Percentiles rank a stretch among this genome's conserved stretches.
Evolutionary conservation across 2,888 invertebrate genomes (phyloP).

Genomic region (Cybosia mesomella): DNA sequence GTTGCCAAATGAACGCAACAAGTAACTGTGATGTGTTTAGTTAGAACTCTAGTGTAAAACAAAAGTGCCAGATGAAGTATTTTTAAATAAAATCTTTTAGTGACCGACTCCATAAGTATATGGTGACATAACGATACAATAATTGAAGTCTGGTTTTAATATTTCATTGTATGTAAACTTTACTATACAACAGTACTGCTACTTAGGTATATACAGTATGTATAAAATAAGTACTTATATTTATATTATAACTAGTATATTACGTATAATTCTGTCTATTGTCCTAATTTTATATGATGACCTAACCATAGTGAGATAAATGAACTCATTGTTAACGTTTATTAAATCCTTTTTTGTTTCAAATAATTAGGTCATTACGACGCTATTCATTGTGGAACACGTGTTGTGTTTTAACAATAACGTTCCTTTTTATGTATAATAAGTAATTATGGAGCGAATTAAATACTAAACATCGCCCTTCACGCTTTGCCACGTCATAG

Average conservation of each 20-base stretch:
- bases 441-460: conserved; percentile 25
- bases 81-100: conserved; percentile 40
- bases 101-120: conserved; percentile 23
- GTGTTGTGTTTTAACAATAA: conserved; percentile 11
- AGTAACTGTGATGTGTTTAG: conserved; percentile 71
- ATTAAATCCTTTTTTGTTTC: conserved; percentile 27
- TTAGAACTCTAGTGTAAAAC: conserved; percentile 67
- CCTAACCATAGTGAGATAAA: conserved; percentile 26
- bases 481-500: conserved; percentile 26
- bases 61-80: conserved; percentile 78
- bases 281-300: conserved; percentile 20
- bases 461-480: conserved; percentile 36
- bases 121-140: conserved; percentile 6
- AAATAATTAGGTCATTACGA: conserved; percentile 21
- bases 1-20: conserved; percentile 39
- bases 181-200: conserved; percentile 18
- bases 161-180: conserved; percentile 30
- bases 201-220: conserved; percentile 4
- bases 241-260: conserved; percentile 3
- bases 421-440: conserved; percentile 10
- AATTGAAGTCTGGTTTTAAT: conserved; percentile 26
- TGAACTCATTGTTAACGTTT: not conserved
- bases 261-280: conserved; percentile 1
- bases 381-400: conserved; percentile 7
- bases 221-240: conserved; percentile 1